A percentile compares a stretch with the other conserved stretches of the same genome.
Evolutionary conservation across 2,888 invertebrate genomes (phyloP).

Genomic region (Nephrotoma appendiculata): DNA sequence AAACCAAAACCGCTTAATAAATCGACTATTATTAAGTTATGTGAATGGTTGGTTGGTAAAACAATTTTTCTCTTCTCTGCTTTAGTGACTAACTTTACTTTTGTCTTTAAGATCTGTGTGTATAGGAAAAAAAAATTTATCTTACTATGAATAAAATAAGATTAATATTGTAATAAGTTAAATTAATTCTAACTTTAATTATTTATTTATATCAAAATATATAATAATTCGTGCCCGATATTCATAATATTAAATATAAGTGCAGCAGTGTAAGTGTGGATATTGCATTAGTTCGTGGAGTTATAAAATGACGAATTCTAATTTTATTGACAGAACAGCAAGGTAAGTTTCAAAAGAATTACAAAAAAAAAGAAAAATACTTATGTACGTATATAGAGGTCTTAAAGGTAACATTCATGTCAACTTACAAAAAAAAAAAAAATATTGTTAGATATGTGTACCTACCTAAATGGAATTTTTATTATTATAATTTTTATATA

Average conservation of each 20-base stretch:
- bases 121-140: not conserved
- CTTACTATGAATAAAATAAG: slow-evolving; percentile 4
- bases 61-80: not conserved
- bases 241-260: not conserved
- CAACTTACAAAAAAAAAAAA: not conserved
- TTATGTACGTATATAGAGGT: not conserved
- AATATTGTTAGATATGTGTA: not conserved
- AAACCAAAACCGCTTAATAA: not conserved
- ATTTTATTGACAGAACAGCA: slow-evolving; percentile 2
- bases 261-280: not conserved
- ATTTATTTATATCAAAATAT: not conserved
- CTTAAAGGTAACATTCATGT: slow-evolving; percentile 1
- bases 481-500: not conserved
- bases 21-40: slow-evolving; percentile 1
- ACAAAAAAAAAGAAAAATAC: not conserved
- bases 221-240: not conserved
- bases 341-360: not conserved
- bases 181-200: not conserved
- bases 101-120: not conserved
- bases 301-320: not conserved
- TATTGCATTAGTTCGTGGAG: not conserved
- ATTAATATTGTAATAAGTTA: slow-evolving; percentile 1
- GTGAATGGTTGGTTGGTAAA: not conserved
- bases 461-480: not conserved
- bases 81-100: slow-evolving; percentile 1